A percentile compares a stretch with the other conserved stretches of the same genome.
phyloP scores from a whole-genome alignment of 1,140 invertebrate species.

The Homarus americanus region DNA sequence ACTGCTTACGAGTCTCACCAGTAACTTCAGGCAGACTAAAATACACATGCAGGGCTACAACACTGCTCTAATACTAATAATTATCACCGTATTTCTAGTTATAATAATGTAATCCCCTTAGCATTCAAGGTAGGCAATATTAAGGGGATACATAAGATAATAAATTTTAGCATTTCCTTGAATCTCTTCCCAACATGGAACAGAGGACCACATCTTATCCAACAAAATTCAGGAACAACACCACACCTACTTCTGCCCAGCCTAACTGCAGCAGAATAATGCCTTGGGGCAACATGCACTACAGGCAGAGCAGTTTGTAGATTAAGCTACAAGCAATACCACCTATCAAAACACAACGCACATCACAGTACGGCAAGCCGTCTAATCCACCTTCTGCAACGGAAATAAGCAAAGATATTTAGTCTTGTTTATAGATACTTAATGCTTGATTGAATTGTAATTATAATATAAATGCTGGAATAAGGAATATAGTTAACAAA shows the following conservation, averaged over 20 bases:
- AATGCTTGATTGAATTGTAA: background rate
- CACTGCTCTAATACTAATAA: background rate
- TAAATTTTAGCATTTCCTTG: background rate
- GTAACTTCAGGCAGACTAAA: background rate
- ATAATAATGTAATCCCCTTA: background rate
- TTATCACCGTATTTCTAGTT: background rate
- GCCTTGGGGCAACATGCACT: slow-evolving; percentile 53
- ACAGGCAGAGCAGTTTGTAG: slow-evolving; percentile 47
- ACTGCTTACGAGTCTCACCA: background rate
- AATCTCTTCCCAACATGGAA: background rate
- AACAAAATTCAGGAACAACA: background rate
- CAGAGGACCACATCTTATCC: background rate
- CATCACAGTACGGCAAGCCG: slow-evolving; percentile 67
- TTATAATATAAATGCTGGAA: slow-evolving; percentile 1
- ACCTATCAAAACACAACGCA: slow-evolving; percentile 70
- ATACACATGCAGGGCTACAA: slow-evolving; percentile 6
- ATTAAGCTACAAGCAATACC: slow-evolving; percentile 69
- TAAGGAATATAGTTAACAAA: background rate
- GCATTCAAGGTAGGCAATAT: background rate
- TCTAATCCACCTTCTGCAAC: slow-evolving; percentile 70
- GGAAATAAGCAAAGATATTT: slow-evolving; percentile 62
- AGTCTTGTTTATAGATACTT: slow-evolving; percentile 8
- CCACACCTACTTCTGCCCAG: background rate
- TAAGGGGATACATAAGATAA: background rate
- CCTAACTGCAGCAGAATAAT: slow-evolving; percentile 32